phyloP scores from a whole-genome alignment of 1,140 invertebrate genomes.

The Hyles vespertilio region DNA sequence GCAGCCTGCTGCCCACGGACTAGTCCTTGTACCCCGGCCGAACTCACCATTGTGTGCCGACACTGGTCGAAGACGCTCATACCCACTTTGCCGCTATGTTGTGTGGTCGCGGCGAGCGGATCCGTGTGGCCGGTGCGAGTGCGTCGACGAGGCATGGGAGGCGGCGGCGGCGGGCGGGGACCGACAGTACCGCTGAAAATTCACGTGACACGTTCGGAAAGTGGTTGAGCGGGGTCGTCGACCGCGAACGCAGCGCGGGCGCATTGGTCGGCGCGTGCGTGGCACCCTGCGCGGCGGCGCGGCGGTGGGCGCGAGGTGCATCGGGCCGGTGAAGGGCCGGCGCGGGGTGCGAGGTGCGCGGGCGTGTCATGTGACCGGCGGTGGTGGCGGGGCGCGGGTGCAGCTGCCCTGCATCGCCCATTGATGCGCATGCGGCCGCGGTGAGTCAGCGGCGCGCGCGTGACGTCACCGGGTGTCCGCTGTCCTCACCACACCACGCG shows the following conservation, averaged over 20 bases:
- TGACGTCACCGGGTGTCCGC: too few relatives aligned
- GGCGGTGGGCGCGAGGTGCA: constrained; percentile 1
- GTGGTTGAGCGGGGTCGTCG: too few relatives aligned
- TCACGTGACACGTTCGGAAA: too few relatives aligned
- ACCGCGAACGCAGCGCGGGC: neutral
- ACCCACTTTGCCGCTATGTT: neutral
- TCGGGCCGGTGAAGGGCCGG: neutral
- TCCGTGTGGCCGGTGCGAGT: neutral
- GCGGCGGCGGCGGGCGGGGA: neutral
- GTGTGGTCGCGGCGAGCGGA: neutral
- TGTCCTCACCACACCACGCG: too few relatives aligned
- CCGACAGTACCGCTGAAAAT: too few relatives aligned
- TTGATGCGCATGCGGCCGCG: too few relatives aligned
- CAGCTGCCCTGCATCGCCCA: too few relatives aligned
- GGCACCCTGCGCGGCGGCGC: neutral
- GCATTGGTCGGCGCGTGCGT: neutral
- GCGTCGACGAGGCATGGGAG: constrained; percentile 7
- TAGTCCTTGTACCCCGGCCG: too few relatives aligned
- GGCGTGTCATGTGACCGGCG: constrained; percentile 1
- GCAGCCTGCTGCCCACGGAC: too few relatives aligned
- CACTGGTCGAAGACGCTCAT: neutral
- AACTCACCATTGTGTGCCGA: neutral
- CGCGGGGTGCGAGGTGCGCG: neutral
- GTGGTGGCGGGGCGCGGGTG: neutral
- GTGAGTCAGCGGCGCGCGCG: too few relatives aligned